Conservation (phyloP, 2,113 vertebrate species). For the Trichomycterus rosablanca region DNA sequence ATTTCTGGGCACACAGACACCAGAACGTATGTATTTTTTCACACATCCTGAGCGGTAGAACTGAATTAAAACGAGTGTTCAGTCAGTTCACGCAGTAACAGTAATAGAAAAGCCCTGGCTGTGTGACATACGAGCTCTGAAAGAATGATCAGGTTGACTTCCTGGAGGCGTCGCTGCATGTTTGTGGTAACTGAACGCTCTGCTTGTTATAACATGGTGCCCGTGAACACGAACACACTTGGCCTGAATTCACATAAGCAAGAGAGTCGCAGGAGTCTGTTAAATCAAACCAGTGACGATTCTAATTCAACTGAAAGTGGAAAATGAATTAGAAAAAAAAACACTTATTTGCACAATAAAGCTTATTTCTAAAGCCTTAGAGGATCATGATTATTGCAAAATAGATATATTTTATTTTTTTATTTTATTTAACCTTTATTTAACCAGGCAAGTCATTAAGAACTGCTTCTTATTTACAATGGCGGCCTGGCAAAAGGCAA, state of each 20-base stretch:
- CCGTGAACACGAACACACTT: slow-evolving; percentile 12
- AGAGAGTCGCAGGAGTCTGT: neutral
- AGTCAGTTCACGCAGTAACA: neutral
- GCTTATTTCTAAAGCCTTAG: too few relatives aligned
- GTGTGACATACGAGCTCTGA: neutral
- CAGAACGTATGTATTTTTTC: too few relatives aligned
- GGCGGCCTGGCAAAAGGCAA: too few relatives aligned
- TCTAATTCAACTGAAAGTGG: neutral
- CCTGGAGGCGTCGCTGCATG: slow-evolving; percentile 19
- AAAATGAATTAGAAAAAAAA: slow-evolving; percentile 8
- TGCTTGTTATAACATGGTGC: slow-evolving; percentile 31
- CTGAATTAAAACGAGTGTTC: neutral
- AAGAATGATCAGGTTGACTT: slow-evolving; percentile 28
- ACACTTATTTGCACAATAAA: too few relatives aligned
- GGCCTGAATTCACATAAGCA: slow-evolving; percentile 17
- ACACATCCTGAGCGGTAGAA: too few relatives aligned
- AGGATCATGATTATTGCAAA: too few relatives aligned
- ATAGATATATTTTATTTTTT: too few relatives aligned
- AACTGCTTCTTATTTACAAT: too few relatives aligned
- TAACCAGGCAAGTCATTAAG: too few relatives aligned
- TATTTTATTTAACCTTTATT: too few relatives aligned
- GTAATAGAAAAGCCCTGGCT: neutral
- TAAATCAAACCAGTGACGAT: slow-evolving; percentile 6
- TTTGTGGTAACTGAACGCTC: neutral
- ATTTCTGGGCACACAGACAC: too few relatives aligned